Base-by-base conservation (phyloP, 2,888 invertebrate species). In the Cryptocheilus praepositus region DNA sequence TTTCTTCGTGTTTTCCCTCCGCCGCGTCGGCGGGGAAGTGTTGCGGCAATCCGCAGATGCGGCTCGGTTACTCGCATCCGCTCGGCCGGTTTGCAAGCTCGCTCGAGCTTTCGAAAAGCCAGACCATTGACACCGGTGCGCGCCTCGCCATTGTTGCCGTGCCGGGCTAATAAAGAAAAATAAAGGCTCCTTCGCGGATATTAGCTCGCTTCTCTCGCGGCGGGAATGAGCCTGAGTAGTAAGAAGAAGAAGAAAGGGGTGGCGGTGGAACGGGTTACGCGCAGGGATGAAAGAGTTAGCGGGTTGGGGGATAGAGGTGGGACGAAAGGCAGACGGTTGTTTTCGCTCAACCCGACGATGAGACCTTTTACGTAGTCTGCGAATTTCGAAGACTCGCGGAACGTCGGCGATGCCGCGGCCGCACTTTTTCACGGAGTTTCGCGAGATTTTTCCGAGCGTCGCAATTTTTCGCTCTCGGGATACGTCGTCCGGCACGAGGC, bases 161-260 rank as follows among this genome's bases (percentile, higher is more conserved):
- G 63, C 69, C 78, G 67, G 70, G 74, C 80, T 84, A 84, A 83
- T 84, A 83, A 82, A 83, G 82, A 85, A 81, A 84, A 84, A 85
- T 84, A 85, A 82, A 82, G 81, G 77, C 74, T 72, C 71, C 76
- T 56, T 65, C 71, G 73, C 76, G 79, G 81, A 82, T 83, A 83
- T 83, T 81, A 82, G 78, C 79, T 75, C 74, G 67, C 49, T 57
- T 52, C 74, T 66, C 51, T 46, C 22, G 54, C 67, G 49, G 46
- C 43, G 51, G 44, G 49, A 49, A 49, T 18, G 49, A 49, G 49
- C 18, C 49, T 18, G 49, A 49, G 49, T 49, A 49, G 36, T 36
- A 36, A 36, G 36, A 11, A 36, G 36, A 36, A 36, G 4, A 36
- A 36, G 36, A 36, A 36, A 18, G 49, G 49, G 16, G 16, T 5